Evolutionary conservation across 2,113 vertebrate genomes (phyloP).

Genomic region (Telmatochromis sp.): DNA sequence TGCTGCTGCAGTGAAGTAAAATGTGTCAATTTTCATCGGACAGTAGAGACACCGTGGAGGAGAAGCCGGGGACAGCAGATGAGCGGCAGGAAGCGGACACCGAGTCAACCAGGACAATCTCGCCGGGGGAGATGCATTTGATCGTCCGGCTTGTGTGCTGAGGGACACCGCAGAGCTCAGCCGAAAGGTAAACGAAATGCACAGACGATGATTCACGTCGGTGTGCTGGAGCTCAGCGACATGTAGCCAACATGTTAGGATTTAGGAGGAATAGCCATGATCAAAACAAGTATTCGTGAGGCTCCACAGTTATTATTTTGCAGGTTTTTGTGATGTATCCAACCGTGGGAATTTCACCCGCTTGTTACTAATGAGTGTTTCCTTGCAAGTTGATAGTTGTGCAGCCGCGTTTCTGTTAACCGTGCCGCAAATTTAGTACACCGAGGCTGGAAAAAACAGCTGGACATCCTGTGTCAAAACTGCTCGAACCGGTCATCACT

Average conservation of each 20-base stretch:
- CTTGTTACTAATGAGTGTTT: not conserved
- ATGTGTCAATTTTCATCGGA: constrained; percentile 67
- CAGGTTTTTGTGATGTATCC: not conserved
- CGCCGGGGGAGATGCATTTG: not conserved
- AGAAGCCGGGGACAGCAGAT: not conserved
- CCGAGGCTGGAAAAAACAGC: not conserved
- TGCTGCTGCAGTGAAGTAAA: constrained; percentile 68
- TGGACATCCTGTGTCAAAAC: not conserved
- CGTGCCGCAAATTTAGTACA: not conserved
- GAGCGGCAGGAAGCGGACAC: not conserved
- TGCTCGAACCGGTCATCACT: not conserved
- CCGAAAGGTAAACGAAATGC: constrained; percentile 22
- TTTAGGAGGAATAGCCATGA: not conserved
- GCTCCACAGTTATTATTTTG: not conserved
- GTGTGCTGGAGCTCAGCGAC: not conserved
- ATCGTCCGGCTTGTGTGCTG: not conserved
- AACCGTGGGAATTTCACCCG: not conserved
- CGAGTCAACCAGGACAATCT: not conserved
- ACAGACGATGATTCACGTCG: not conserved
- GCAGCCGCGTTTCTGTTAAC: not conserved
- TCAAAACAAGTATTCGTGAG: not conserved
- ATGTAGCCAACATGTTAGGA: not conserved
- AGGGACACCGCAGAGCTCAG: constrained; percentile 1
- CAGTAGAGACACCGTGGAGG: constrained; percentile 24
- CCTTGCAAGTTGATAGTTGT: not conserved